Conservation (phyloP, 2,113 vertebrate species). For the Acanthisitta chloris region DNA sequence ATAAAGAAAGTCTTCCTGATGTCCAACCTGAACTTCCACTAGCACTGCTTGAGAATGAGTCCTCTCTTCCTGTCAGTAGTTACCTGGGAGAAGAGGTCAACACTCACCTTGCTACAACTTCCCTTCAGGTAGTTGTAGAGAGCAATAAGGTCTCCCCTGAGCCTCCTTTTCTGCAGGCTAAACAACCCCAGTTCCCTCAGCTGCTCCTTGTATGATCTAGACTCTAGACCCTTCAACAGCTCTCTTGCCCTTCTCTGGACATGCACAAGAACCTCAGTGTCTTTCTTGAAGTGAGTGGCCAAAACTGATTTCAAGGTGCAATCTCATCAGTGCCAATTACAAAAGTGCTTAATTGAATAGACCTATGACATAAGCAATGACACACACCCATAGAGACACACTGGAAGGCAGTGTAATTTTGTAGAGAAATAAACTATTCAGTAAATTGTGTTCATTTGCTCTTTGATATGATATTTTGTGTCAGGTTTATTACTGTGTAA, state of each 20-base stretch:
- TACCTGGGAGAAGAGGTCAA: background rate
- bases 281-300: background rate
- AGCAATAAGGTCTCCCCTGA: no score
- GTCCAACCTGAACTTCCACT: background rate
- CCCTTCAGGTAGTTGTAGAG: background rate
- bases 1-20: background rate
- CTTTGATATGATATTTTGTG: background rate
- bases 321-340: background rate
- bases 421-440: background rate
- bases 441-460: background rate
- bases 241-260: background rate
- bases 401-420: background rate
- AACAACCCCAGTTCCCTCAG: background rate
- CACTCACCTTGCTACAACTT: accelerated
- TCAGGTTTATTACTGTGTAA: background rate
- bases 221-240: background rate
- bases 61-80: background rate
- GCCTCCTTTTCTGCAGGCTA: background rate
- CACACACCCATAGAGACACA: background rate
- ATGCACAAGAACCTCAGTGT: accelerated
- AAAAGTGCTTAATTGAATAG: background rate
- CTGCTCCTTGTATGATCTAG: background rate
- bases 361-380: background rate
- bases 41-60: background rate
- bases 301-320: background rate